Evolutionary conservation across 1,140 invertebrate species (phyloP).

Genomic region (Marisa cornuarietis): DNA sequence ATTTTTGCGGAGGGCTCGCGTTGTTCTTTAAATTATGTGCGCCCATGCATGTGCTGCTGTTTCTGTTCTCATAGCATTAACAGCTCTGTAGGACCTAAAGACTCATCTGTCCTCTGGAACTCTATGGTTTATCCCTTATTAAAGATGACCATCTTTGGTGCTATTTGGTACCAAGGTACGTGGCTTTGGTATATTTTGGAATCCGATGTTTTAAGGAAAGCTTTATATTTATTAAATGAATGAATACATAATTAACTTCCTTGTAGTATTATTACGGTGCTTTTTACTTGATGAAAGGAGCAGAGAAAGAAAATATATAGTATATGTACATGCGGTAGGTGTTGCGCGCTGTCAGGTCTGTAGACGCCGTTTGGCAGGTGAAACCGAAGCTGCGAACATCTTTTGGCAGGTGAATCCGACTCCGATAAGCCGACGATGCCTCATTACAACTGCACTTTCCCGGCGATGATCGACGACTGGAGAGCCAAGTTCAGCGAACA

Average conservation of each 20-base stretch:
- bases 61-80: background rate
- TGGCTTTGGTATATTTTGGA: background rate
- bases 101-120: slow-evolving; percentile 50
- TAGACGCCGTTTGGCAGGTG: background rate
- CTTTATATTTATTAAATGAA: no score
- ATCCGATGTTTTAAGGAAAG: no score
- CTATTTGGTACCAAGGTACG: slow-evolving; percentile 61
- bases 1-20: no score
- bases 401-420: slow-evolving; percentile 16
- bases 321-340: background rate
- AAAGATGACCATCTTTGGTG: slow-evolving; percentile 55
- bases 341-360: background rate
- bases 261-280: no score
- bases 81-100: background rate
- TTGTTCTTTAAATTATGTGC: no score
- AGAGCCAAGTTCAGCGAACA: slow-evolving; percentile 38
- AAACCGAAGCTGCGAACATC: background rate
- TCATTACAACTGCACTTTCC: slow-evolving; percentile 51
- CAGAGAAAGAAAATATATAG: background rate
- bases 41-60: background rate
- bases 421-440: slow-evolving; percentile 30
- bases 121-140: slow-evolving; percentile 58
- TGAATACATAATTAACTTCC: no score
- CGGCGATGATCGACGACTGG: slow-evolving; percentile 52
- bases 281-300: no score